Base-by-base conservation (phyloP, 2,113 vertebrate species). In the Hemicordylus capensis region DNA sequence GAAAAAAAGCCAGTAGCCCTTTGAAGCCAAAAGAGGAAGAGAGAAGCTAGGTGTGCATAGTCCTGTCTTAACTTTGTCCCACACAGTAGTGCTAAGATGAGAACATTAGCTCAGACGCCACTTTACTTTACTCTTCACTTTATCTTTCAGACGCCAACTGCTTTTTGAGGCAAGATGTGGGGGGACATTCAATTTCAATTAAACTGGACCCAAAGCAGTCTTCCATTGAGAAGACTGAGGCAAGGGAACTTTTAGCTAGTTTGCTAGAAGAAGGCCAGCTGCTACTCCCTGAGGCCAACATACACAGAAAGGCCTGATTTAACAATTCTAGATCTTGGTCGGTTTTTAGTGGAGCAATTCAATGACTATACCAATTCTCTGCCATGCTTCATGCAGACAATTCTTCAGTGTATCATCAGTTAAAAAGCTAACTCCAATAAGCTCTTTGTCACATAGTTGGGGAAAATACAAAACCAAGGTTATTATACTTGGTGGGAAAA, bases 381-480 rank as follows among this genome's bases (percentile, higher is more conserved):
- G 39, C 15, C 26, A 20, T 31, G 58, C 19, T 28, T 78, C 10
- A 73, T 4, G 26, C 26, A 64, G 39, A 46, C 59, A 46, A 64
- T 15, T 64, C 59, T 15, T 63, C 76, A 19, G 7, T 31, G 39
- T 64, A 79, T 20, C 17, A 28, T 37, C 54, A 51, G 15, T 26
- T 39, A 0, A 81, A 70, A 34, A 87, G 22, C n/a, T 83, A 51
- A 22, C 82, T 89, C 82, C 63, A 85, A 58, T 67, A 88, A 69
- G 51, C 2, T 31, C 59, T 64, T 90, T 79, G 89, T 44, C 44
- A 74, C 72, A 74, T 15, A 82, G 66, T 8, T 1, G 0, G 0
- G 51, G 70, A 48, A 79, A 85, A 48, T 3, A 2, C 59, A 88
- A 85, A 61, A 83, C 20, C 20, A 88, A 56, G 80, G 34, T 15